Base-by-base conservation (phyloP, 2,113 vertebrate species). In the Pycnonotus jocosus region DNA sequence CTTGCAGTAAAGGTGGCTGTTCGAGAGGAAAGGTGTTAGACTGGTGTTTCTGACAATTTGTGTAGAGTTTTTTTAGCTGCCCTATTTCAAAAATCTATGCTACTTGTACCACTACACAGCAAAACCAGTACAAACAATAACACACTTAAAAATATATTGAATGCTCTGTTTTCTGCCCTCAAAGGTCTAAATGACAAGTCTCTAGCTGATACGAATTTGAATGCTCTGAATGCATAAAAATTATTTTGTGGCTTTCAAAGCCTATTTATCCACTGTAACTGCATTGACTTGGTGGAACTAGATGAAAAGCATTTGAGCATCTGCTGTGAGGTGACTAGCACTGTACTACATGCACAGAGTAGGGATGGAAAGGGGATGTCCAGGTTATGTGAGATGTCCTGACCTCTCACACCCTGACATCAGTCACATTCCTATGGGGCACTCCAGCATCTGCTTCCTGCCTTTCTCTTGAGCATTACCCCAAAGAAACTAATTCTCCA, bases 401-500 rank as follows among this genome's bases (percentile, higher is more conserved):
- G 53, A 33, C 23, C 27, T 81, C 28, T 66, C 37, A 35, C 25
- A 21, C 3, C 7, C 23, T 71, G 44, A 45, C 42, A 9, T 6
- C 4, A 10, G 19, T 15, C 62, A 51, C 20, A 8, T 27, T 33
- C 27, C 18, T 44, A 1, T 4, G 9, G 42, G 27, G 6, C 14
- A 18, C 35, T 57, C 30, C 74, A 62, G 45, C 17, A 61, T 68
- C 35, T 71, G 51, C 57, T 19, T 71, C 73, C 42, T 10, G 31
- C 22, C 17, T 62, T 47, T 65, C 27, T 66, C 13, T n/a, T 50
- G 21, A 85, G 23, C 30, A 22, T 72, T 45, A 60, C 8, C 8
- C 7, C n/a, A 21, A 4, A 18, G 48, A 88, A 85, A 76, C 2
- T 14, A 5, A 0, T 19, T 14, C 15, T 35, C 53, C 3, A 0